Evolutionary conservation across 2,888 invertebrate species (phyloP), one percentile per base, ranked within the genome.

Genomic region (Mycalesis mineus): DNA sequence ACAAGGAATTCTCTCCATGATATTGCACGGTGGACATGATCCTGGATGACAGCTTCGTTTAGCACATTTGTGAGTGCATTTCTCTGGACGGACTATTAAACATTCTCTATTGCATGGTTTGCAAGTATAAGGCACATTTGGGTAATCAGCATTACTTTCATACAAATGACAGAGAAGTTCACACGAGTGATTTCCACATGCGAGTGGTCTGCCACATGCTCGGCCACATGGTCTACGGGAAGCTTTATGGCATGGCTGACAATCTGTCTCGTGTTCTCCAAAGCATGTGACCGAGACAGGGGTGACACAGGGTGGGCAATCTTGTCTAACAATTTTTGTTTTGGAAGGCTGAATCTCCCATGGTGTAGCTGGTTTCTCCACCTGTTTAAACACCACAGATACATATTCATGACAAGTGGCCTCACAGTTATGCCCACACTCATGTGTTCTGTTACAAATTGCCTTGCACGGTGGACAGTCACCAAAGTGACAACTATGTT

Each of bases 391-490:
- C 61, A 93, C 91, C 1, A 94, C 91, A 64, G 93, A 90, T 0
- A 95, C 94, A 65, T 93, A 92, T 40, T 93, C 92, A 78, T 97
- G 97, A 74, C 97, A 97, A n/a, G 84, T 75, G 0, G 91, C 91
- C 55, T 91, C 90, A 77, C 97, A 97, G 2, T 81, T 75, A 55
- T 97, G 97, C 0, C 82, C 82, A 76, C 96, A 96, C 44, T 78
- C 82, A 29, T 88, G 84, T 9, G 65, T 55, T 65, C 94, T 91
- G 8, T 90, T 89, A 77, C 98, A 98, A 39, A 92, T 85, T 69
- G 96, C 94, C 61, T 88, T 91, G 74, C 98, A 98, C 0, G 95
- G 93, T 0, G 97, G 95, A 74, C 97, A 97, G 33, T 93, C 92
- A 0, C 95, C 95, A 69, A 95, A 94, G 76, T 97, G 97, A 72